Percentiles rank a stretch among this genome's conserved stretches.
These are phyloP conservation scores for Napeogenes inachia DNA, from an alignment of 2,888 invertebrate species.

Conservation along the genomic window DNA sequence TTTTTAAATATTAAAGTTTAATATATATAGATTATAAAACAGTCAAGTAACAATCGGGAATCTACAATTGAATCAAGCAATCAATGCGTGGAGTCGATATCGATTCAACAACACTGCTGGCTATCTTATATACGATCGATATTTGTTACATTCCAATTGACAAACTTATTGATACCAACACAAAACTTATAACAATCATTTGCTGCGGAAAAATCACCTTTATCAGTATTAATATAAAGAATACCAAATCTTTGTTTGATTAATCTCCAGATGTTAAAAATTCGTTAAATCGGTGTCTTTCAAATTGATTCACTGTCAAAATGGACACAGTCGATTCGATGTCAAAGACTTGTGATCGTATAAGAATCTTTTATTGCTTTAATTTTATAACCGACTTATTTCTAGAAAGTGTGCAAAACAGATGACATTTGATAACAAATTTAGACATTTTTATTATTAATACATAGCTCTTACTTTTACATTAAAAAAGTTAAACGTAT, in stretches of 20 bases:
- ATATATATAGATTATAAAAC: slow-evolving; percentile 7
- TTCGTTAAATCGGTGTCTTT: slow-evolving; percentile 41
- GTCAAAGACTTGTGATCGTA: slow-evolving; percentile 65
- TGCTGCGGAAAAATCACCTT: slow-evolving; percentile 36
- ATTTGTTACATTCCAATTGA: slow-evolving; percentile 65
- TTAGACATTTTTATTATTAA: no score
- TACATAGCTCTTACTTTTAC: no score
- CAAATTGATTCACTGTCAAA: slow-evolving; percentile 71
- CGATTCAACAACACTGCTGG: slow-evolving; percentile 67
- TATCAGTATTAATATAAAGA: slow-evolving; percentile 29
- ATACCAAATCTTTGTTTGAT: neutral
- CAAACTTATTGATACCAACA: slow-evolving; percentile 44
- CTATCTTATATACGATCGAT: slow-evolving; percentile 70
- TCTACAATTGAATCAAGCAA: slow-evolving; percentile 70
- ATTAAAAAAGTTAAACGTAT: no score
- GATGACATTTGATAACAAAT: slow-evolving; percentile 11
- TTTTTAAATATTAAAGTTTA: slow-evolving; percentile 15
- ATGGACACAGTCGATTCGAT: slow-evolving; percentile 62
- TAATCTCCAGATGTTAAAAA: neutral
- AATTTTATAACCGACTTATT: slow-evolving; percentile 48
- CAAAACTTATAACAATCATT: slow-evolving; percentile 29
- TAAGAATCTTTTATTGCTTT: slow-evolving; percentile 54
- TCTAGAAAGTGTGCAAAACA: slow-evolving; percentile 27
- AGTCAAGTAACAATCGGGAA: slow-evolving; percentile 41
- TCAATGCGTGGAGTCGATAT: slow-evolving; percentile 74